Conservation (phyloP, 2,113 vertebrate genomes). For the Leucopternis melanops region DNA sequence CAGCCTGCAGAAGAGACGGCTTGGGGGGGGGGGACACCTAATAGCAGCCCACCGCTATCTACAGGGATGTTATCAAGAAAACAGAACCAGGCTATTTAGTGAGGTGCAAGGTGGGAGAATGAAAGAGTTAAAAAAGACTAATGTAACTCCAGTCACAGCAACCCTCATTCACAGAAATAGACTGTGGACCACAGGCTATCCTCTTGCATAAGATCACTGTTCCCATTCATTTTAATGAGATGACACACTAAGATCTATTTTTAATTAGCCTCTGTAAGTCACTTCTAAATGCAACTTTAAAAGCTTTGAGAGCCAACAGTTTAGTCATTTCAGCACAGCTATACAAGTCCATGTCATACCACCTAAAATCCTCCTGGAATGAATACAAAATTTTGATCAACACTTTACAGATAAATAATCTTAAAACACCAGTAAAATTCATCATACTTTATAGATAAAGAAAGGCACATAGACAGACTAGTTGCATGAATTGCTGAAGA, state of each 20-base stretch:
- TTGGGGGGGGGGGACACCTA: not conserved
- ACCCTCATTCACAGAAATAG: not conserved
- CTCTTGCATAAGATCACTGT: constrained; percentile 13
- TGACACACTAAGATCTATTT: constrained; percentile 41
- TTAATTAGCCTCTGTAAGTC: constrained; percentile 15
- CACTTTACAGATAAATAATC: not conserved
- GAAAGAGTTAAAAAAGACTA: not conserved
- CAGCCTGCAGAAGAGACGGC: not conserved
- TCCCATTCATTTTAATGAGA: constrained; percentile 51
- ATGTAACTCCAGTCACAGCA: not conserved
- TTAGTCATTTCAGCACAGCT: constrained; percentile 15
- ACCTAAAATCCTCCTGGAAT: not conserved
- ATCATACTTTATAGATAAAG: not conserved
- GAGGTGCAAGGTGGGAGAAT: not conserved
- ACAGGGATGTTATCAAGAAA: not conserved
- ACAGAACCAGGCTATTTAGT: not conserved
- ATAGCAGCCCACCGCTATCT: not conserved
- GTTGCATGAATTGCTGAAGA: not conserved
- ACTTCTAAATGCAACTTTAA: not conserved
- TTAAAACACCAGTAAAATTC: not conserved
- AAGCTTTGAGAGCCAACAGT: not conserved
- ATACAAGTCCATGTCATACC: not conserved
- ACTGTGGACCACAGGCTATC: not conserved
- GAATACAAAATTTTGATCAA: not conserved
- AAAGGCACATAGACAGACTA: not conserved